These are phyloP conservation scores for Neodon shergylaensis DNA, from an alignment of 2,113 vertebrate species.

Conservation along the genomic window DNA sequence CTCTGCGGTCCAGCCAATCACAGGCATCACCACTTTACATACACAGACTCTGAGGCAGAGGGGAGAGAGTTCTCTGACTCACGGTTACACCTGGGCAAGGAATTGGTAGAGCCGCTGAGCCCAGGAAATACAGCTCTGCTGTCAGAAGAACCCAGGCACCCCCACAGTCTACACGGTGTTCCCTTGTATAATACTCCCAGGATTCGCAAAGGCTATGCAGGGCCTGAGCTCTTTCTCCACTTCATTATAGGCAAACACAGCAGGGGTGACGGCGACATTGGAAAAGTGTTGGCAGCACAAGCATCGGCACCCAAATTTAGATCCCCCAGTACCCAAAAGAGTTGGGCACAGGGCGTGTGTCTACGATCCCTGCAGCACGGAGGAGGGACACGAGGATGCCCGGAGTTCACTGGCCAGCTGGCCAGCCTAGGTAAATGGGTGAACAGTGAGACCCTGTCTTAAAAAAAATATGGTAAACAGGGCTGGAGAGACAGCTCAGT, in stretches of 20 bases:
- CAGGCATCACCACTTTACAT: neutral
- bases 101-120: neutral
- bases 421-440: neutral
- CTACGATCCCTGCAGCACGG: neutral
- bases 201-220: rapidly evolving
- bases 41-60: neutral
- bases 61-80: neutral
- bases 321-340: neutral
- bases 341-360: neutral
- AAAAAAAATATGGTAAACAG: neutral
- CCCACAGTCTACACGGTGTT: rapidly evolving
- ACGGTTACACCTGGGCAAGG: neutral
- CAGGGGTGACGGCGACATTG: neutral
- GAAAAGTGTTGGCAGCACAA: neutral
- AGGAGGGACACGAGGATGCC: neutral
- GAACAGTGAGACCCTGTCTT: neutral
- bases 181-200: rapidly evolving
- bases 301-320: neutral
- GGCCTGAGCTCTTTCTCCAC: rapidly evolving
- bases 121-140: neutral
- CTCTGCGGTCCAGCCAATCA: neutral
- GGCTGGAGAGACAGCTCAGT: no score
- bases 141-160: neutral
- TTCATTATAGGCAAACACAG: neutral
- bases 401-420: neutral